Evolutionary conservation across 1,140 invertebrate genomes (phyloP).

Genomic region (Cotesia typhae): DNA sequence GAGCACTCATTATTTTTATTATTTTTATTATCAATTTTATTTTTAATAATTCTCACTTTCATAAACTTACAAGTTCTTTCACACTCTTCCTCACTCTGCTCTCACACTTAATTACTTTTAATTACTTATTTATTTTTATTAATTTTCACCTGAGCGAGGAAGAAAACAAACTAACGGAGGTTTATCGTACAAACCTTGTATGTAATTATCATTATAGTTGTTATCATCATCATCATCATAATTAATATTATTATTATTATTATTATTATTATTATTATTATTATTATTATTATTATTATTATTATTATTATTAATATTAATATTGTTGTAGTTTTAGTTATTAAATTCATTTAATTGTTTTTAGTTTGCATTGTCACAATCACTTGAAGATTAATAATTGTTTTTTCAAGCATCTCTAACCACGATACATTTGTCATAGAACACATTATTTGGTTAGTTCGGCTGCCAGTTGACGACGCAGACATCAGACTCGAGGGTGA

Average conservation of each 20-base stretch:
- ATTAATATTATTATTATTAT: neutral
- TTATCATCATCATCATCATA: neutral
- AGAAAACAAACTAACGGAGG: too few relatives aligned
- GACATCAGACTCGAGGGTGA: conserved; percentile 38
- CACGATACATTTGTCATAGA: conserved; percentile 58
- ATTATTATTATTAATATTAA: neutral
- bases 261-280: too few relatives aligned
- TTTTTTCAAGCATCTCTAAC: conserved; percentile 64
- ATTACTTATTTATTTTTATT: too few relatives aligned
- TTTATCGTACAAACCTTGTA: neutral
- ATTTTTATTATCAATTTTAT: neutral
- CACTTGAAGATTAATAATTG: conserved; percentile 59
- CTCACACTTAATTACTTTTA: too few relatives aligned
- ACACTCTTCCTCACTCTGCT: too few relatives aligned
- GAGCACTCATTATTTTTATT: too few relatives aligned
- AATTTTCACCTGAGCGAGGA: too few relatives aligned
- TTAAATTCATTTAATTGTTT: conserved; percentile 46
- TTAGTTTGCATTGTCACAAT: conserved; percentile 61
- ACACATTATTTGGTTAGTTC: conserved; percentile 53
- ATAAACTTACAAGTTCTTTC: neutral
- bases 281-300: neutral
- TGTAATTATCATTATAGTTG: conserved; percentile 1
- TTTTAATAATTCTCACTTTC: neutral
- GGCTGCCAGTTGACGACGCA: conserved; percentile 46
- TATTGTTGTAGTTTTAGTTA: neutral